Evolutionary conservation across 2,888 invertebrate species (phyloP), one percentile per base, ranked within the genome.

Genomic region (Nezara viridula): DNA sequence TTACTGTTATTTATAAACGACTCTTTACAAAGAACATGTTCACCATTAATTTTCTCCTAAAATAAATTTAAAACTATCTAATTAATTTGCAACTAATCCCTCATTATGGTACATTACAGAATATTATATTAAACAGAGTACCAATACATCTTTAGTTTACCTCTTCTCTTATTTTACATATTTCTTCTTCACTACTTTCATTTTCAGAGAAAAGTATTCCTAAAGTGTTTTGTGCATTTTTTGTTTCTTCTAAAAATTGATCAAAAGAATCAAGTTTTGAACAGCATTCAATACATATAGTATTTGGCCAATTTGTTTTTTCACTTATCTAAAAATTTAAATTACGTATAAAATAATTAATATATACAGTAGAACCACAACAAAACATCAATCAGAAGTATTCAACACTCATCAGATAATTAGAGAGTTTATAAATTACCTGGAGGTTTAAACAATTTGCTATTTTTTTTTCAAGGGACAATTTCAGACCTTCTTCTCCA

Each of bases 401-500:
- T 16, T 27, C 27, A 5, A 27, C 12, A 60, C 1, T 10, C 2
- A 24, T 73, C 19, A 77, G 7, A 77, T 2, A 16, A n/a, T 1
- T 1, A 85, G 7, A 44, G 0, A 44, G 47, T 27, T n/a, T n/a
- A n/a, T 19, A 14, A 88, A 90, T 90, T 91, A 93, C 93, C 93
- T 93, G 92, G 90, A 93, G 93, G 90, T 92, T 93, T 90, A 93
- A 92, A 91, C 93, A 93, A 91, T 93, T 93, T 10, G 91, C 92
- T 89, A 93, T 93, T 92, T 93, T 93, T 12, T 91, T 91, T 90
- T 93, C 92, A 89, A 93, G 92, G 10, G 91, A 92, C 55, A 93
- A 92, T 90, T 92, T 93, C 88, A 92, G 92, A 55, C 93, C 93
- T 90, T 93, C 93, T 24, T 92, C 92, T 89, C 93, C 93, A 90